These are phyloP conservation scores for Simalia tracyae DNA, from an alignment of 2,797 vertebrate genomes.

Conservation along the genomic window DNA sequence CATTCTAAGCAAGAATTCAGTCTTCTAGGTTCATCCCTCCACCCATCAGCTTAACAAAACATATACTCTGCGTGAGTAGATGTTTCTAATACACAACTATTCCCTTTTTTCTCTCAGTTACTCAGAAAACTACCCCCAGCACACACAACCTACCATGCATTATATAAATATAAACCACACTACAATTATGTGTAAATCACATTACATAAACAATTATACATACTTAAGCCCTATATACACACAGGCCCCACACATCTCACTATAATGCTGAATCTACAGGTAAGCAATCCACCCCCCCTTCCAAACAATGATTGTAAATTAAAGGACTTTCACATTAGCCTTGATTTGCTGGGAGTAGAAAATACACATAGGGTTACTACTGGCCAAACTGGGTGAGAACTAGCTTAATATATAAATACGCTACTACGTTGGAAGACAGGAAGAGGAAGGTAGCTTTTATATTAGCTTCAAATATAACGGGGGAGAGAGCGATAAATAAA, in stretches of 20 bases:
- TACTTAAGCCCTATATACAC: slow-evolving; percentile 28
- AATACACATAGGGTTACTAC: slow-evolving; percentile 6
- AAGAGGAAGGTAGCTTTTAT: not conserved
- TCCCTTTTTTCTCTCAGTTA: slow-evolving; percentile 35
- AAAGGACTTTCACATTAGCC: not conserved
- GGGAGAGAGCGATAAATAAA: not conserved
- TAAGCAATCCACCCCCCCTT: not conserved
- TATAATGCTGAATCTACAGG: slow-evolving; percentile 16
- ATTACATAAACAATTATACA: slow-evolving; percentile 60
- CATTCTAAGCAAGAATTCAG: slow-evolving; percentile 53
- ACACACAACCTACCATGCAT: slow-evolving; percentile 69
- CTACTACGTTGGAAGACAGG: slow-evolving; percentile 36
- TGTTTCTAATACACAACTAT: slow-evolving; percentile 51
- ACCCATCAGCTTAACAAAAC: slow-evolving; percentile 43
- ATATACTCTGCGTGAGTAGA: slow-evolving; percentile 38
- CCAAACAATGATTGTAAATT: not conserved
- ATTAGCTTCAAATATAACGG: not conserved
- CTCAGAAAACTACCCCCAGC: slow-evolving; percentile 42
- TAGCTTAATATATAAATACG: slow-evolving; percentile 53
- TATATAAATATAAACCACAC: slow-evolving; percentile 70
- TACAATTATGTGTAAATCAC: slow-evolving; percentile 41
- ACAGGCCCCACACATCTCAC: slow-evolving; percentile 20
- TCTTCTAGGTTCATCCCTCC: slow-evolving; percentile 58
- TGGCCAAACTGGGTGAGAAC: not conserved
- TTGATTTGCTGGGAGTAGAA: not conserved